Base-by-base conservation (phyloP, 2,888 invertebrate species). In the Lasioglossum zephyrum region DNA sequence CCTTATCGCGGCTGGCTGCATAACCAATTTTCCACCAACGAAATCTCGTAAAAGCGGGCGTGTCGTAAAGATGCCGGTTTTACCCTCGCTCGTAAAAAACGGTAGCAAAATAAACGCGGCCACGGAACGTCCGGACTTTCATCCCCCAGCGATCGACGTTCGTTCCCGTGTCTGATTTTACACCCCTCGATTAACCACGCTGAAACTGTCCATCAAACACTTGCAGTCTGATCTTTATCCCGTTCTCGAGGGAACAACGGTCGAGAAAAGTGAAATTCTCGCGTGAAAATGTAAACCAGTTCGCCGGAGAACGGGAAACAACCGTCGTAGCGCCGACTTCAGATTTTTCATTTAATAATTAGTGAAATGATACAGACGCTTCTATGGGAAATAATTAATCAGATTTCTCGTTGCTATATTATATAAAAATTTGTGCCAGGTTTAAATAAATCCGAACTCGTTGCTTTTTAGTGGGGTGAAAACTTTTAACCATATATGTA, bases 51-150 rank as follows among this genome's bases (percentile, higher is more conserved):
- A 86, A 86, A 73, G 57, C 26, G 26, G 57, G 73, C 22, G 44
- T 75, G 41, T 69, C 80, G 79, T 87, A 82, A 87, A 87, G 41
- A 70, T 47, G 77, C 26, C 31, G 18, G 41, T 18, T 81, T 81
- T 73, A 81, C 73, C 49, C 18, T 26, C 49, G 72, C 22, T 73
- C 73, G 49, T 81, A 81, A 81, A 81, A 70, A 9, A n/a, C 13
- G 13, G 39, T 26, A 72, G 36, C 47, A 39, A 77, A 72, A 60
- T 47, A 36, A 76, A 76, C 39, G 57, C 31, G 47, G 4, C 49
- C 49, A 39, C 74, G 5, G 22, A 47, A 72, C 36, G 47, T n/a
- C 47, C 36, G 16, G 41, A 49, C 41, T 31, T 31, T 41, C n/a
- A 31, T 18, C 49, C 36, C 22, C 9, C 4, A 9, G 22, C 69